phyloP scores from a whole-genome alignment of 1,140 invertebrate genomes.

The Panulirus ornatus region DNA sequence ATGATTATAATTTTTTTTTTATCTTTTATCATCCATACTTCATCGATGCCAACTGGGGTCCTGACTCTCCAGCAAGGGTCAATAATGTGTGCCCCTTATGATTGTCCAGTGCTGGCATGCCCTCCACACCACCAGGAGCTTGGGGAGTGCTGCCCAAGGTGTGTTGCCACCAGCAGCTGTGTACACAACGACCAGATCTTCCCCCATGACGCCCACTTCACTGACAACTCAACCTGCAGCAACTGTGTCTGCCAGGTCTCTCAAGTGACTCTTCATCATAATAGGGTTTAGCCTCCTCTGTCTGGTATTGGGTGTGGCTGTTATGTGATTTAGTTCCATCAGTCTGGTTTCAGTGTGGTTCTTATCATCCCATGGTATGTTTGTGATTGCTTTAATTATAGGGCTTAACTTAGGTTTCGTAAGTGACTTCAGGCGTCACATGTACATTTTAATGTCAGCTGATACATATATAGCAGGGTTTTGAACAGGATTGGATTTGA shows the following conservation, averaged over 20 bases:
- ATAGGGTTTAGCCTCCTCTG: not conserved
- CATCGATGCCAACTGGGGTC: too few species aligned
- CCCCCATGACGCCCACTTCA: not conserved
- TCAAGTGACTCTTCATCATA: not conserved
- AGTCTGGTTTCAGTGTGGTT: too few species aligned
- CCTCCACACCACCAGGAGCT: not conserved
- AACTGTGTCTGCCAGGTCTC: not conserved
- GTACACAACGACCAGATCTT: not conserved
- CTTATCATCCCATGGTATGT: too few species aligned
- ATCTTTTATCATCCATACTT: too few species aligned
- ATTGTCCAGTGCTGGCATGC: not conserved
- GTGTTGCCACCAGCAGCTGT: not conserved
- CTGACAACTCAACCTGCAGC: not conserved
- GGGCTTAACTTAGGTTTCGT: too few species aligned
- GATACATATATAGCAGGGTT: too few species aligned
- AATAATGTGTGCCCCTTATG: not conserved
- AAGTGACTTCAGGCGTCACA: too few species aligned
- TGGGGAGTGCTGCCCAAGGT: constrained; percentile 8
- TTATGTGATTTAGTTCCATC: too few species aligned
- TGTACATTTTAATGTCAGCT: too few species aligned
- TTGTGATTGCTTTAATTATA: too few species aligned
- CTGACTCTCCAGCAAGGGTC: constrained; percentile 6
- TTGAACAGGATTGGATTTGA: too few species aligned
- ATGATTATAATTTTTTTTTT: too few species aligned
- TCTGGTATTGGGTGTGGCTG: not conserved